Conservation (phyloP, 2,113 vertebrate genomes). For the Oenanthe oenanthe region DNA sequence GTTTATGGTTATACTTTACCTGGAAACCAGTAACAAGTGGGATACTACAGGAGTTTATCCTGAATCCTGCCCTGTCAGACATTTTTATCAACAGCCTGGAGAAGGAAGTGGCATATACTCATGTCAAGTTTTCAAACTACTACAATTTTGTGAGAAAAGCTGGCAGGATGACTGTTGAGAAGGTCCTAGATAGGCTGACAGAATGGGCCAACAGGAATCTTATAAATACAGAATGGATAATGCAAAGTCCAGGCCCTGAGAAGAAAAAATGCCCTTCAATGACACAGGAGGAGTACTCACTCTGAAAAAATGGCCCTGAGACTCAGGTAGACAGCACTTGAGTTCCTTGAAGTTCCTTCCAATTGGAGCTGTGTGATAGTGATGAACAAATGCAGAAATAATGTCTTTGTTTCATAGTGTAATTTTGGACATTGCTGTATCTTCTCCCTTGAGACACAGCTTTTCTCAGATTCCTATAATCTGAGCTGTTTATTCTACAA, state of each 20-base stretch:
- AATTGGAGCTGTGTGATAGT: background rate
- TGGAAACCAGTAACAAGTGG: background rate
- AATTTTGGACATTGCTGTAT: background rate
- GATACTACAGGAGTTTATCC: background rate
- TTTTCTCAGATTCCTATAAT: background rate
- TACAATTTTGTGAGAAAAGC: rapidly evolving
- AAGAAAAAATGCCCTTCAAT: background rate
- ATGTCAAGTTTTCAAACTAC: background rate
- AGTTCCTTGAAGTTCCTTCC: background rate
- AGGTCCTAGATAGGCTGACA: background rate
- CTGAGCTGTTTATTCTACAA: background rate
- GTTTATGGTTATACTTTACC: background rate
- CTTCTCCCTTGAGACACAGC: background rate
- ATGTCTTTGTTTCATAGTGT: background rate
- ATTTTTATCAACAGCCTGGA: background rate
- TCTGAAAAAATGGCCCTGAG: background rate
- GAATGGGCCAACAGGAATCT: background rate
- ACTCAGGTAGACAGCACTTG: background rate
- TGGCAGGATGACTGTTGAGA: background rate
- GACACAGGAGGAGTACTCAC: background rate
- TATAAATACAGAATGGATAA: background rate
- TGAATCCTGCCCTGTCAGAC: background rate
- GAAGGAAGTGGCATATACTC: background rate
- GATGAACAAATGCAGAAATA: background rate
- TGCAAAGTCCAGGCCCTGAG: background rate